A percentile compares a stretch with the other conserved stretches of the same genome.
Evolutionary conservation across 2,888 invertebrate species (phyloP).

Genomic region (Noctuana brunneofusca): DNA sequence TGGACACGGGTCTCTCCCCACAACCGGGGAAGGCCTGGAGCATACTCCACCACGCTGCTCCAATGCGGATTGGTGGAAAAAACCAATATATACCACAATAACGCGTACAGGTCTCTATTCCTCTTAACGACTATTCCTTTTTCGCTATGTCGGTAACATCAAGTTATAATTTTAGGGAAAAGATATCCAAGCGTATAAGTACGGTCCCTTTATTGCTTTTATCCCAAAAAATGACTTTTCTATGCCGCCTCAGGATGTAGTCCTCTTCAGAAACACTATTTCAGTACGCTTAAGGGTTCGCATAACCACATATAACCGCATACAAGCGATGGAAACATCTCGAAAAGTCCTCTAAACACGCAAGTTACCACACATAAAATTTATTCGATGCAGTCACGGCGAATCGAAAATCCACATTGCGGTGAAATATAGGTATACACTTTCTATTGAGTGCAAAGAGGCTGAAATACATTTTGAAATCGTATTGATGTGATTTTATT

Average conservation of each 20-base stretch:
- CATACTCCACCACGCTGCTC: too few species aligned
- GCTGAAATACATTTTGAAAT: slow-evolving; percentile 25
- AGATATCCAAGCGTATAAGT: slow-evolving; percentile 34
- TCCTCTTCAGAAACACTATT: slow-evolving; percentile 26
- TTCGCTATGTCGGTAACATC: slow-evolving; percentile 18
- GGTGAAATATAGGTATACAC: slow-evolving; percentile 26
- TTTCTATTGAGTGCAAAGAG: slow-evolving; percentile 29
- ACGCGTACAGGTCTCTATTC: too few species aligned
- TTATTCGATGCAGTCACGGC: slow-evolving; percentile 21
- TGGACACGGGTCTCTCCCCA: too few species aligned
- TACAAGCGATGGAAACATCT: slow-evolving; percentile 19
- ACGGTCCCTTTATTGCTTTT: slow-evolving; percentile 32
- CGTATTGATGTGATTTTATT: slow-evolving; percentile 32
- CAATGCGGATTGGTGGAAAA: too few species aligned
- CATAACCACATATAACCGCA: slow-evolving; percentile 17
- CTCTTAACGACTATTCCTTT: slow-evolving; percentile 18
- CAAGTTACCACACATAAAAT: slow-evolving; percentile 8
- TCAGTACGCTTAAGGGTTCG: slow-evolving; percentile 17
- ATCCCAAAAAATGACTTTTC: slow-evolving; percentile 34
- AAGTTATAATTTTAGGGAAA: slow-evolving; percentile 30
- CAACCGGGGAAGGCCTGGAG: too few species aligned
- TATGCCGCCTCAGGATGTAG: slow-evolving; percentile 26
- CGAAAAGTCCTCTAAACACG: background rate
- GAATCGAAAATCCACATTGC: slow-evolving; percentile 27
- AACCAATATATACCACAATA: slow-evolving; percentile 6